phyloP scores from a whole-genome alignment of 2,888 invertebrate genomes.

The Metellina segmentata region DNA sequence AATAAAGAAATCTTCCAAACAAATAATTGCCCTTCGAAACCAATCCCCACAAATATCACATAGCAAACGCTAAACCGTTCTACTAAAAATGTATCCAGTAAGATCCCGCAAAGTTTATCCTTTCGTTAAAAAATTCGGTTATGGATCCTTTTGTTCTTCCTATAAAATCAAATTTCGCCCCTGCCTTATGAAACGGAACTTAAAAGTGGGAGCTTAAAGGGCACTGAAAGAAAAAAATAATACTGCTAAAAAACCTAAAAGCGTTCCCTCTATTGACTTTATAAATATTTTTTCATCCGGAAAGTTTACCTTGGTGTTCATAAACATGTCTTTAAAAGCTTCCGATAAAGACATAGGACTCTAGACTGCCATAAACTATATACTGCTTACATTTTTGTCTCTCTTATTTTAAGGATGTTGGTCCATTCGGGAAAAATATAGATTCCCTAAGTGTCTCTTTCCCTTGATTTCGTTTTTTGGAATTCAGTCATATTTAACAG shows the following conservation, averaged over 20 bases:
- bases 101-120: no score
- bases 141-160: not conserved
- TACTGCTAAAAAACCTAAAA: constrained; percentile 23
- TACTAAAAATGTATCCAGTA: no score
- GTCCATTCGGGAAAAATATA: constrained; percentile 57
- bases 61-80: no score
- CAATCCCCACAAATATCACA: no score
- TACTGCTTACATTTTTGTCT: constrained; percentile 55
- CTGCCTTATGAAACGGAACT: constrained; percentile 11
- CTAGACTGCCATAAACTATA: constrained; percentile 51
- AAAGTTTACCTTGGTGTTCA: constrained; percentile 60
- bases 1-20: no score
- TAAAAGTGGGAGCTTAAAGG: constrained; percentile 2
- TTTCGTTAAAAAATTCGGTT: not conserved
- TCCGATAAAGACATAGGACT: constrained; percentile 57
- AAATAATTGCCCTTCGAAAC: no score
- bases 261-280: constrained; percentile 27
- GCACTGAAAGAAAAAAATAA: not conserved
- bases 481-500: constrained; percentile 46
- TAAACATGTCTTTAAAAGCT: constrained; percentile 66
- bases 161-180: constrained; percentile 16
- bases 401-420: constrained; percentile 24
- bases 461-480: constrained; percentile 24
- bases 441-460: constrained; percentile 56
- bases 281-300: constrained; percentile 34